A percentile compares a stretch with the other conserved stretches of the same genome.
phyloP scores from a whole-genome alignment of 2,797 vertebrate genomes.

The Falco naumanni region DNA sequence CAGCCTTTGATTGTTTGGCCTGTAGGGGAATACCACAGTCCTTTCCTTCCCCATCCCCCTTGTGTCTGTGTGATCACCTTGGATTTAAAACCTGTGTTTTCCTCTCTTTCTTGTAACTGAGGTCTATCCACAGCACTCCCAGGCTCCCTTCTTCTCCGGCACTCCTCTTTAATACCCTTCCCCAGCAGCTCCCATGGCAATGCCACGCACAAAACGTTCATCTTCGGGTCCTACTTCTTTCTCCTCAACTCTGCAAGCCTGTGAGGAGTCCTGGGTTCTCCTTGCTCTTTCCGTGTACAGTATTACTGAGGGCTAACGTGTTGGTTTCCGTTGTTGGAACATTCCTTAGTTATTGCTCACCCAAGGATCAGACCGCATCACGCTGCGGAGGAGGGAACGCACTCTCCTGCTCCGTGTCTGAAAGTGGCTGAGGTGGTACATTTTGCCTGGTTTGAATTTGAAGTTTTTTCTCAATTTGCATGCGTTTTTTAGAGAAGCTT shows the following conservation, averaged over 20 bases:
- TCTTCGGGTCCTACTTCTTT: not conserved
- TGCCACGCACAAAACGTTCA: not conserved
- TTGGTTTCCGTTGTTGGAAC: not conserved
- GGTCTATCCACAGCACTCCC: not conserved
- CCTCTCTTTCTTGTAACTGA: not conserved
- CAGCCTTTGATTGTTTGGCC: constrained; percentile 33
- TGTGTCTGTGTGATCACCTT: constrained; percentile 4
- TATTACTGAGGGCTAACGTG: not conserved
- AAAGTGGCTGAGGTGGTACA: not conserved
- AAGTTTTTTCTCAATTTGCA: not conserved
- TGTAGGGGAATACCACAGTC: constrained; percentile 5
- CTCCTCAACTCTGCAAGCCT: not conserved
- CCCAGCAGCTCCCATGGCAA: not conserved
- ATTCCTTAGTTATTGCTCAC: not conserved
- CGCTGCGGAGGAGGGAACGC: not conserved
- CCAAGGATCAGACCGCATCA: accelerated
- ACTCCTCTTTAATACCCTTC: not conserved
- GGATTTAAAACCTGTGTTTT: not conserved
- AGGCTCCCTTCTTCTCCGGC: not conserved
- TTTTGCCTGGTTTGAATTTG: not conserved
- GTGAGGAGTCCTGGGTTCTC: not conserved
- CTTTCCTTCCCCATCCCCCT: not conserved
- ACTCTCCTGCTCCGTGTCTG: not conserved
- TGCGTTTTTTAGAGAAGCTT: not conserved
- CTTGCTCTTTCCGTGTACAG: not conserved